Conservation (phyloP, 2,888 invertebrate species). For the Gastracanthus pulcherrimus region DNA sequence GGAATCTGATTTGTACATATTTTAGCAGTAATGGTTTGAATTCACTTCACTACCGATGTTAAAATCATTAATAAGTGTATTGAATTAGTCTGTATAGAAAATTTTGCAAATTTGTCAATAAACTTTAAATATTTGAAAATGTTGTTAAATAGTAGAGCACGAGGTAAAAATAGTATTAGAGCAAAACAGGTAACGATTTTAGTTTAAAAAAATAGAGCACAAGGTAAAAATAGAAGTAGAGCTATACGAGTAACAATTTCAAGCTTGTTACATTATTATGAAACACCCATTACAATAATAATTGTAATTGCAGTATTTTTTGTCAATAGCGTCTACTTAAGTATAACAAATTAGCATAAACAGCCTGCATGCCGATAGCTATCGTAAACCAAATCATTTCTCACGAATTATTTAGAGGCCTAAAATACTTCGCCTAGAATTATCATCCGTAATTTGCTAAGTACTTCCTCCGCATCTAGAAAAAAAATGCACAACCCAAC, state of each 20-base stretch:
- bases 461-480: neutral
- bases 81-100: too few species aligned
- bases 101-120: too few species aligned
- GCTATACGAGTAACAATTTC: too few species aligned
- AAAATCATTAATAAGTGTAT: too few species aligned
- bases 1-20: neutral
- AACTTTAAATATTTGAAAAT: too few species aligned
- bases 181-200: too few species aligned
- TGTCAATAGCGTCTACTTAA: neutral
- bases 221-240: too few species aligned
- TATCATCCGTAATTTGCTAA: conserved; percentile 10
- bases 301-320: neutral
- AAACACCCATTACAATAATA: neutral
- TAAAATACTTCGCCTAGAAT: neutral
- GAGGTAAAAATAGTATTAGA: too few species aligned
- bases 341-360: conserved; percentile 14
- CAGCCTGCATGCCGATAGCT: neutral
- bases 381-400: conserved; percentile 5
- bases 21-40: neutral
- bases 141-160: too few species aligned
- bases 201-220: too few species aligned
- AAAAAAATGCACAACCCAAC: neutral
- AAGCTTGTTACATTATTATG: too few species aligned
- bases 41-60: too few species aligned
- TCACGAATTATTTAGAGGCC: neutral